These are phyloP conservation scores for Parasteatoda tepidariorum DNA, from an alignment of 1,140 invertebrate species.

Conservation along the genomic window DNA sequence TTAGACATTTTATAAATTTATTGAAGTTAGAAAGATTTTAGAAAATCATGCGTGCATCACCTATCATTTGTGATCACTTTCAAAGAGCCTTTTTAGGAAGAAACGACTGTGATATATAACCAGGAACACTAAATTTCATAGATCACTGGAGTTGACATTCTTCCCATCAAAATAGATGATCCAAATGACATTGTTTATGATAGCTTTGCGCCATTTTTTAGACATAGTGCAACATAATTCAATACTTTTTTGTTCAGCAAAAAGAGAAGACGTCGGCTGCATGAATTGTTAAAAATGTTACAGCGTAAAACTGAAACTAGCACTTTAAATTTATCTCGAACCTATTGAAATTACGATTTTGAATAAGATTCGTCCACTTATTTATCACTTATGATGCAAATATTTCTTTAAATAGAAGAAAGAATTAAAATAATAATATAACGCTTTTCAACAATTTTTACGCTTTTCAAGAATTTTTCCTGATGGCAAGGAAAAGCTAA, in stretches of 20 bases:
- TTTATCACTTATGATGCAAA: no score
- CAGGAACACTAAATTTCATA: background rate
- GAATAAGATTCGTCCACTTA: background rate
- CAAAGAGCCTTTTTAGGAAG: no score
- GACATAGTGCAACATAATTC: background rate
- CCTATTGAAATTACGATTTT: background rate
- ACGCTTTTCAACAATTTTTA: no score
- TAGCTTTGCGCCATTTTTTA: background rate
- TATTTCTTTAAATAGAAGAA: no score
- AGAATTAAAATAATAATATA: no score
- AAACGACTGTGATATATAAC: background rate
- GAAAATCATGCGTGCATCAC: no score
- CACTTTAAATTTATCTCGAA: background rate
- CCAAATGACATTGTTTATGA: constrained; percentile 8
- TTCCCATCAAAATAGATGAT: constrained; percentile 24
- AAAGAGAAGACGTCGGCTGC: background rate
- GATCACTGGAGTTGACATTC: background rate
- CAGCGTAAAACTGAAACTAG: constrained; percentile 2
- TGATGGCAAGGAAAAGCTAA: no score
- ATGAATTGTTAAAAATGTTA: background rate
- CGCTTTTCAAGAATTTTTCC: no score
- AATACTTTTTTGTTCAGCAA: constrained; percentile 5
- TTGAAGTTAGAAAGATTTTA: no score
- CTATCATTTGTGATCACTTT: no score
- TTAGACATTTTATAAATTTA: no score